These are phyloP conservation scores for Leucophora obtusa DNA, from an alignment of 2,888 invertebrate genomes.

Conservation along the genomic window DNA sequence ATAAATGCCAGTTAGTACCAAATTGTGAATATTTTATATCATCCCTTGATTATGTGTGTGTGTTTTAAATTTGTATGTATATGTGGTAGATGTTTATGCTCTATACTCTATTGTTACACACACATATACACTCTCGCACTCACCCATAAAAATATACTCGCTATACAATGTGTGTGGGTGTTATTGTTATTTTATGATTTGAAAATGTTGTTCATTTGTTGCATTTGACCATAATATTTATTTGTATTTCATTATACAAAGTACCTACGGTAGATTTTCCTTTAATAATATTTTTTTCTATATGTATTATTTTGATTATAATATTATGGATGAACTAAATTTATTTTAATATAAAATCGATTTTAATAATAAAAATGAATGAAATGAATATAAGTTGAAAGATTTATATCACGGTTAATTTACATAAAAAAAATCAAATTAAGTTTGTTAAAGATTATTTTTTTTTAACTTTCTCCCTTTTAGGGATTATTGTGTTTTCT, in stretches of 20 bases:
- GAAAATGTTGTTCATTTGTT: constrained; percentile 39
- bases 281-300: background rate
- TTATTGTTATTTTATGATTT: constrained; percentile 12
- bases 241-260: constrained; percentile 17
- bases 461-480: constrained; percentile 2
- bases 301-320: constrained; percentile 3
- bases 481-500: background rate
- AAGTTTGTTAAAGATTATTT: background rate
- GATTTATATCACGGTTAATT: constrained; percentile 36
- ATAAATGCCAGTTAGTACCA: background rate
- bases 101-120: constrained; percentile 7
- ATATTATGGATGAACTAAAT: background rate
- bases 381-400: background rate
- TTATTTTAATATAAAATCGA: constrained; percentile 26
- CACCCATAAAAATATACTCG: background rate
- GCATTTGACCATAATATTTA: constrained; percentile 27
- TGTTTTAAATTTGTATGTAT: constrained; percentile 12
- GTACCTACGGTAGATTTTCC: background rate
- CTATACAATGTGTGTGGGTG: constrained; percentile 15
- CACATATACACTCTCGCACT: constrained; percentile 8
- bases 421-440: constrained; percentile 13
- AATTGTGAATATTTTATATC: background rate
- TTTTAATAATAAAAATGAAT: constrained; percentile 13
- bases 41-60: constrained; percentile 7
- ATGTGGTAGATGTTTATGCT: constrained; percentile 8